Conservation (phyloP, 2,888 invertebrate genomes). For the Schrankia costaestrigalis region DNA sequence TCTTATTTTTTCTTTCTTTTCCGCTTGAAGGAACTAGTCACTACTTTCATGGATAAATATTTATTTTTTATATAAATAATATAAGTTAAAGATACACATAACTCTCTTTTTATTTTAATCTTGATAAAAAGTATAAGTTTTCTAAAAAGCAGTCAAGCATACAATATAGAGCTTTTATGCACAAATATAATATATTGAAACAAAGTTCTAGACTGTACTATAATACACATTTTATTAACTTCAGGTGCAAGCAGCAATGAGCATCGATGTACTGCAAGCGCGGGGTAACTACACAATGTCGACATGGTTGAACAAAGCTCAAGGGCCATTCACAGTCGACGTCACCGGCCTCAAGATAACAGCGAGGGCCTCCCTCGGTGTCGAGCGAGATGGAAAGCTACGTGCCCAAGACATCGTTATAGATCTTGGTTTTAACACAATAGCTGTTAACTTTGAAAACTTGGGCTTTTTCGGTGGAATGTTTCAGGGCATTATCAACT, state of each 20-base stretch:
- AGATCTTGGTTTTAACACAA: slow-evolving; percentile 87
- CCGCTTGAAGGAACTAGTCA: too few species aligned
- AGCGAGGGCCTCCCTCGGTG: slow-evolving; percentile 85
- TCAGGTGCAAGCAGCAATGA: slow-evolving; percentile 86
- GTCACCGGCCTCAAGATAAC: slow-evolving; percentile 85
- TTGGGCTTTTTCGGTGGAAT: slow-evolving; percentile 87
- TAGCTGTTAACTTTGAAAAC: slow-evolving; percentile 91
- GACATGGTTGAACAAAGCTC: slow-evolving; percentile 84
- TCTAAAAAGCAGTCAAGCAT: too few species aligned
- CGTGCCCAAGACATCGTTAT: slow-evolving; percentile 89
- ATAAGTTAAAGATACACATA: too few species aligned
- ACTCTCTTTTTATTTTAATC: too few species aligned
- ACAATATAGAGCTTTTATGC: too few species aligned
- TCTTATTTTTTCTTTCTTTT: too few species aligned
- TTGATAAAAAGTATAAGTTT: too few species aligned
- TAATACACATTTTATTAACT: too few species aligned
- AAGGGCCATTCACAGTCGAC: slow-evolving; percentile 89
- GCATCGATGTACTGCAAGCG: slow-evolving; percentile 85
- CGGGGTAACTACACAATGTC: slow-evolving; percentile 88
- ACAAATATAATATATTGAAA: too few species aligned
- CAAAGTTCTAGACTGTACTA: too few species aligned
- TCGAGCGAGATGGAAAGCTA: slow-evolving; percentile 87
- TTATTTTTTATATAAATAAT: too few species aligned
- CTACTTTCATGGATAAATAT: too few species aligned
- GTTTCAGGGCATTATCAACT: slow-evolving; percentile 88